Evolutionary conservation across 1,140 invertebrate species (phyloP), one percentile per base, ranked within the genome.

Genomic region (Eriosoma lanigerum): DNA sequence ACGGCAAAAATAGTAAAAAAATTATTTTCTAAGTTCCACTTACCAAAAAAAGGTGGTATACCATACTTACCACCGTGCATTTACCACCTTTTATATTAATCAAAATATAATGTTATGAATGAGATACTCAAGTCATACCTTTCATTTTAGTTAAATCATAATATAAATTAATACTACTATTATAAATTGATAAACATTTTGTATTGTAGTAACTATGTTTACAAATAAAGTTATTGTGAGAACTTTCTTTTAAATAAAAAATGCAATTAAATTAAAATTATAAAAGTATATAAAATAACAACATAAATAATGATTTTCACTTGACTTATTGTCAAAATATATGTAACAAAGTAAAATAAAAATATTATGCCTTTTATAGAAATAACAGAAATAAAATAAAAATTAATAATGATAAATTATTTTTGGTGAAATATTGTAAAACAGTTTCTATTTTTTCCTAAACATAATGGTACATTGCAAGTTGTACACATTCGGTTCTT

Each of bases 401-500:
- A 54, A 19, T 54, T 5, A 54, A 54, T 5, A 54, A 54, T 54
- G 52, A 3, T 54, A 12, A 54, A 54, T 12, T 54, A 54, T 54
- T 54, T 54, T 54, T 54, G 52, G 52, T 54, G 52, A 54, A 54
- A 54, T 54, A 5, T 15, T 54, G 70, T 15, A 19, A 81, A 56
- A 24, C 54, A 64, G 62, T 64, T 73, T 78, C 21, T n/a, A 6
- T 44, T 58, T 26, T 80, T 44, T 6, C 21, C 24, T 48, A 78
- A 32, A 52, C 75, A 78, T 48, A 78, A 48, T 58, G 32, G 32
- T 56, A 78, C 50, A 4, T 78, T 52, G 56, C 75, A 78, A 78
- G 75, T 58, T 56, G 3, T 21, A 52, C 75, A 78, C 75, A 78
- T 17, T 21, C 58, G 13, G 75, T 78, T 78, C 75, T 78, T 38